Conservation (phyloP, 2,113 vertebrate species). For the Scortum barcoo region DNA sequence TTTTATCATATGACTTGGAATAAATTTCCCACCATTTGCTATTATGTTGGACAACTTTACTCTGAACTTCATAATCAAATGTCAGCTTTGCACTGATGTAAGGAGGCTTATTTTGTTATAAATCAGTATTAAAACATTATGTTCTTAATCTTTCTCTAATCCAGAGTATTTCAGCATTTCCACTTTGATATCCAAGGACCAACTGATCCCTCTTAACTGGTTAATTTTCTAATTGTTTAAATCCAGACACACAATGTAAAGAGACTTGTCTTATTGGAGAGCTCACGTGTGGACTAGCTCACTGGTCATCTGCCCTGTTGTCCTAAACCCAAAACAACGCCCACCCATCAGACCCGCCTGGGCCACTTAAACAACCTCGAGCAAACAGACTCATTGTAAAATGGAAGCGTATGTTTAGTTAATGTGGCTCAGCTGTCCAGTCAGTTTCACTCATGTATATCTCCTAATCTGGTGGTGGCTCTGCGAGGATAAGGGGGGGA, state of each 20-base stretch:
- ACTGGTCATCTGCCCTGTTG: constrained; percentile 53
- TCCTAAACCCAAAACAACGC: constrained; percentile 43
- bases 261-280: constrained; percentile 35
- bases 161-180: constrained; percentile 71
- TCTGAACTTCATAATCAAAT: constrained; percentile 45
- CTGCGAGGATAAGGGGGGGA: constrained; percentile 62
- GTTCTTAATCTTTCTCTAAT: constrained; percentile 74
- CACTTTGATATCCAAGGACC: constrained; percentile 58
- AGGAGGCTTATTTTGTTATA: constrained; percentile 62
- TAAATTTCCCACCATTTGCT: not conserved
- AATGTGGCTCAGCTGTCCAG: constrained; percentile 77
- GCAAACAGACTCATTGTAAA: constrained; percentile 58
- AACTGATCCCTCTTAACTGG: constrained; percentile 76
- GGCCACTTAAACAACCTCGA: constrained; percentile 37
- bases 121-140: constrained; percentile 65
- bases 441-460: constrained; percentile 76
- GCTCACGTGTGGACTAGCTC: constrained; percentile 29
- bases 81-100: constrained; percentile 32
- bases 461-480: constrained; percentile 79
- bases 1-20: not conserved
- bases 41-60: not conserved
- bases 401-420: constrained; percentile 73
- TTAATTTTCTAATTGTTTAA: constrained; percentile 81
- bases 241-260: constrained; percentile 65
- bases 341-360: constrained; percentile 22